Evolutionary conservation across 2,888 invertebrate genomes (phyloP), one percentile per base, ranked within the genome.

Genomic region (Cataglyphis albicans): DNA sequence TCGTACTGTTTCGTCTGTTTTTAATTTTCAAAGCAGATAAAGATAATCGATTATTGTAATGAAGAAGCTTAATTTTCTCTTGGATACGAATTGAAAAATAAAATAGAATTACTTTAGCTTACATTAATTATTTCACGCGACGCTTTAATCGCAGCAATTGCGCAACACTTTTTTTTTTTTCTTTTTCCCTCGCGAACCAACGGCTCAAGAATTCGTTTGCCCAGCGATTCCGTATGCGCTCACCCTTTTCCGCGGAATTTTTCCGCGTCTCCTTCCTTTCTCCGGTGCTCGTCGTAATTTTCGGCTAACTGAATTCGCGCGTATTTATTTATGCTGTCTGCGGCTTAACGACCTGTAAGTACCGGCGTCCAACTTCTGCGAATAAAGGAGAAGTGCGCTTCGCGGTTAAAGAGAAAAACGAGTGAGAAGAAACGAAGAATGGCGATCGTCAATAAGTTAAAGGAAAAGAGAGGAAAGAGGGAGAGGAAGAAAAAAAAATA

Each of bases 221-320:
- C 52, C 76, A 15, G 55, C 65, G 21, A 65, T n/a, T 52, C 48
- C 48, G 48, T n/a, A n/a, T n/a, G 55, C 57, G n/a, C 25, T 80
- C 61, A n/a, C 29, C 38, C 59, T 35, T 78, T 44, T 59, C 78
- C 59, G 38, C n/a, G n/a, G 70, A 59, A 80, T 84, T 67, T 73
- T 75, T 55, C 55, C 55, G 65, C 44, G 25, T 44, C 12, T 18
- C 44, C 32, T 81, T 61, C 72, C 52, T 41, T 32, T 61, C 82
- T 52, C 64, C 55, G 38, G 18, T 61, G 15, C 52, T 44, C 80
- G 63, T 57, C 73, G 75, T 84, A 85, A 87, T 84, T 84, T 84
- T 83, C 86, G 85, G 80, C 80, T 85, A 85, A 88, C 75, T 83
- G 82, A 88, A 82, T 88, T 85, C 81, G 81, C 81, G 81, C 86